Base-by-base conservation (phyloP, 2,888 invertebrate species). In the Mesoligia furuncula region DNA sequence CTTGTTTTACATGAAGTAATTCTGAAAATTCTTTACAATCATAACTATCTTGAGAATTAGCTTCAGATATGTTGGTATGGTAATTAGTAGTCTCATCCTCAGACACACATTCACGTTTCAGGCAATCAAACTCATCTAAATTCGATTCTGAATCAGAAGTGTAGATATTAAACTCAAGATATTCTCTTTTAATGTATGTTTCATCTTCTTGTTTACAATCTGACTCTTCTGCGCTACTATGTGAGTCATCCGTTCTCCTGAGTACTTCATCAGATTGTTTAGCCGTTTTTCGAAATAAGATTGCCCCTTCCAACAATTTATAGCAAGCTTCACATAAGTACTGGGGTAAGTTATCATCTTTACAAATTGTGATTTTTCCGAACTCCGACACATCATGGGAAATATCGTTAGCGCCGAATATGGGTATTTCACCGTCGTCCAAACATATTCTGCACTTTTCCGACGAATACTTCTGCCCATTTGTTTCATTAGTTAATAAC, bases 391-490 rank as follows among this genome's bases (percentile, higher is more conserved):
- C 77, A 20, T 87, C 75, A 9, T 69, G 39, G 6, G 89, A 86
- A 68, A 90, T 85, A 73, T 87, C 79, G 8, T 88, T 80, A 8
- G 66, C 45, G 2, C 87, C 90, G 42, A 87, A 90, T 75, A 91
- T 91, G 15, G 88, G 86, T 69, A 89, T 89, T n/a, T 85, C 84
- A 20, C 89, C 91, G 15, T 79, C 70, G 39, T 88, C 85, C 27
- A 91, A 85, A 83, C 91, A 91, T 45, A 90, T 79, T 79, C 90
- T 81, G 65, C 90, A 90, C 62, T 64, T 86, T 74, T 80, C 80
- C 31, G 17, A n/a, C 4, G 65, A 48, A 67, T 77, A 72, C 68
- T 61, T 62, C 15, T 65, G 67, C 20, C 42, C 24, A 24, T 54
- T 71, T 36, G 31, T 20, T n/a, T 31, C 54, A 11, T 42, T 59